Evolutionary conservation across 2,888 invertebrate species (phyloP).

Genomic region (Cephonodes hylas): DNA sequence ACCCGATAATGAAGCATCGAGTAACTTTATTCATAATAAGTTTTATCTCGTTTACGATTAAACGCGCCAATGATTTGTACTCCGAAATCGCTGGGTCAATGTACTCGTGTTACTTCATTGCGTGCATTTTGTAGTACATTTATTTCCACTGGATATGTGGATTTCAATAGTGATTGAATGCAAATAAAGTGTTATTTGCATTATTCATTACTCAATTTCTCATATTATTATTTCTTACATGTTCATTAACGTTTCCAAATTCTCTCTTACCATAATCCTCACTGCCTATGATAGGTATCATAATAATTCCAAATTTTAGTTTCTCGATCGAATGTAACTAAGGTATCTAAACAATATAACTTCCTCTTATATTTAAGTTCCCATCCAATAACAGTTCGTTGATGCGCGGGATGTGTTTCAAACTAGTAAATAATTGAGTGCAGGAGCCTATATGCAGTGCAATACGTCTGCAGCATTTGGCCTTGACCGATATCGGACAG

Average conservation of each 20-base stretch:
- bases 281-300: too few species aligned
- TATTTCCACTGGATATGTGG: too few species aligned
- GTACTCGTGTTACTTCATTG: not conserved
- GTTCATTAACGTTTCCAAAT: too few species aligned
- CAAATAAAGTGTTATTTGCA: too few species aligned
- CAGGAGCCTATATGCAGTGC: not conserved
- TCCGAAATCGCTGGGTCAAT: constrained; percentile 6
- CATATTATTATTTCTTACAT: too few species aligned
- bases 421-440: not conserved
- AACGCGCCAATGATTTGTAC: constrained; percentile 1
- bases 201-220: too few species aligned
- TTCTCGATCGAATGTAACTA: too few species aligned
- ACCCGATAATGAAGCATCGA: not conserved
- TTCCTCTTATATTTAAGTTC: not conserved
- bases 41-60: constrained; percentile 6
- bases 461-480: not conserved
- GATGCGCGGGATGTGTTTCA: not conserved
- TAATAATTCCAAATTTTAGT: too few species aligned
- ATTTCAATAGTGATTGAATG: too few species aligned
- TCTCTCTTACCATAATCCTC: too few species aligned
- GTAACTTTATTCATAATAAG: constrained; percentile 3
- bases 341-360: too few species aligned
- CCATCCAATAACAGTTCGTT: not conserved
- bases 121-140: not conserved
- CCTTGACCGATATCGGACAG: constrained; percentile 2